Evolutionary conservation across 2,888 invertebrate genomes (phyloP).

Genomic region (Leucoptera coffeella): DNA sequence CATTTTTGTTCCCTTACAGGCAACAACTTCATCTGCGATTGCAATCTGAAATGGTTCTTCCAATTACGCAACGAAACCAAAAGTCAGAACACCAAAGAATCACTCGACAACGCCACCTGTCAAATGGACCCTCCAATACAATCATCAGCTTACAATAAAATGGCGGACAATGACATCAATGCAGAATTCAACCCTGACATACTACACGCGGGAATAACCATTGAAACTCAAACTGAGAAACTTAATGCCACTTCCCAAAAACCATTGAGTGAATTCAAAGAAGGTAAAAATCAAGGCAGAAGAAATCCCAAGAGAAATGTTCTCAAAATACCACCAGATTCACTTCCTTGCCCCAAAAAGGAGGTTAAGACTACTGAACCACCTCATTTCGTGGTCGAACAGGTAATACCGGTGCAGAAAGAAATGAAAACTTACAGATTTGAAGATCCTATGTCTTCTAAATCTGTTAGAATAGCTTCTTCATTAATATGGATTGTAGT

Average conservation of each 20-base stretch:
- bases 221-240: conserved; percentile 26
- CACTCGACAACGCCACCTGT: conserved; percentile 67
- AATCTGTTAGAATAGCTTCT: no score
- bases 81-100: conserved; percentile 60
- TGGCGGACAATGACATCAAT: conserved; percentile 19
- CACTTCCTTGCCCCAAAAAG: conserved; percentile 33
- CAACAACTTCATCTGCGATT: conserved; percentile 79
- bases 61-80: conserved; percentile 67
- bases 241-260: conserved; percentile 26
- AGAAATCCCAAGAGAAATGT: conserved; percentile 31
- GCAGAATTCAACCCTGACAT: conserved; percentile 32
- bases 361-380: conserved; percentile 25
- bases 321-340: conserved; percentile 31
- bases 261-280: conserved; percentile 11
- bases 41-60: conserved; percentile 76
- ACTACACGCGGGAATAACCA: conserved; percentile 24
- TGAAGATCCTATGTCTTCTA: conserved; percentile 3
- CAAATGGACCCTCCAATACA: conserved; percentile 53
- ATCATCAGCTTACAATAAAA: conserved; percentile 42
- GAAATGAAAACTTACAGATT: conserved; percentile 32
- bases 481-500: no score
- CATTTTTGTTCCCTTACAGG: conserved; percentile 53
- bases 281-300: conserved; percentile 9
- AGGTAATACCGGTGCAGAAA: conserved; percentile 37
- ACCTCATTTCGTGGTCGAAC: conserved; percentile 26